Evolutionary conservation across 2,888 invertebrate species (phyloP).

Genomic region (Mamestra brassicae): DNA sequence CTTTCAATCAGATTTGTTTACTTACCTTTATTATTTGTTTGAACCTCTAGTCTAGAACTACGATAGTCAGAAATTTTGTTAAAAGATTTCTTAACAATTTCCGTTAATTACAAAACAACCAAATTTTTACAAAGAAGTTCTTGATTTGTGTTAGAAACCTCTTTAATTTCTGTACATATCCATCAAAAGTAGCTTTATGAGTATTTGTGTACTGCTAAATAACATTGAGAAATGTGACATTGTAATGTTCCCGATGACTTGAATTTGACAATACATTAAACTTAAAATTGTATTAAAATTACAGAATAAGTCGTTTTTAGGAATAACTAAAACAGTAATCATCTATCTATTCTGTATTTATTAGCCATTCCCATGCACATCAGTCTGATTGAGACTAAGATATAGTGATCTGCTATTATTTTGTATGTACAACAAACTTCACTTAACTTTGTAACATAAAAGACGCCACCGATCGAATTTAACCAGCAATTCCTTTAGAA

Average conservation of each 20-base stretch:
- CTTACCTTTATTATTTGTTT: background rate
- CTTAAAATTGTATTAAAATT: background rate
- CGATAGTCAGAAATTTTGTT: background rate
- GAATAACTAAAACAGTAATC: background rate
- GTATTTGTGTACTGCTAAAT: slow-evolving; percentile 1
- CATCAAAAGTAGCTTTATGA: slow-evolving; percentile 3
- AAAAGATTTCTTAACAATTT: background rate
- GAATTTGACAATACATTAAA: background rate
- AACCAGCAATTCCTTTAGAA: slow-evolving; percentile 73
- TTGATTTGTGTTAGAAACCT: background rate
- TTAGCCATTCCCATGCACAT: slow-evolving; percentile 58
- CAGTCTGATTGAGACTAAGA: slow-evolving; percentile 36
- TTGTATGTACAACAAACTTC: slow-evolving; percentile 52
- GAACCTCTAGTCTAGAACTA: background rate
- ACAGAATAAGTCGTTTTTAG: background rate
- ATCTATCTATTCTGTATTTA: slow-evolving; percentile 8
- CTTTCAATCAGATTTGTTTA: background rate
- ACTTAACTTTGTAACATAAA: slow-evolving; percentile 25
- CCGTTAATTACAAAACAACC: background rate
- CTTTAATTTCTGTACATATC: background rate
- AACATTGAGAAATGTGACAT: background rate
- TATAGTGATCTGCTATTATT: slow-evolving; percentile 50
- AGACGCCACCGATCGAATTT: slow-evolving; percentile 1
- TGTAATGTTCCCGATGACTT: background rate
- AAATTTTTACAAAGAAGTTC: background rate